Evolutionary conservation across 2,797 vertebrate genomes (phyloP), one percentile per base, ranked within the genome.

Genomic region (Falco berigora): DNA sequence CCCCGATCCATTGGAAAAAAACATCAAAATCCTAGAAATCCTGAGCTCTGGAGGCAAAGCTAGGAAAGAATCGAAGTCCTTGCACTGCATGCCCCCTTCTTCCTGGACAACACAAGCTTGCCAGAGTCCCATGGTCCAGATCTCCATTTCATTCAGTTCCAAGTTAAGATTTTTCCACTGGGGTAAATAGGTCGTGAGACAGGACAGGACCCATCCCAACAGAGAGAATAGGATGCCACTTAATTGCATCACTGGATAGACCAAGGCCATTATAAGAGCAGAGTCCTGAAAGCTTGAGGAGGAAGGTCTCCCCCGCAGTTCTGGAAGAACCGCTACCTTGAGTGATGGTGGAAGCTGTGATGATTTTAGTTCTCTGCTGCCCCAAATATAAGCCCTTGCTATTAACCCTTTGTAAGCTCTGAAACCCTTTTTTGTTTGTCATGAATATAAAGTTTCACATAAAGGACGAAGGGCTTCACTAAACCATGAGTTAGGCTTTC

Each of bases 81-180:
- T 99, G 87, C 99, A 99, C 55, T 99, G 99, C 91, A 98, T 98
- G 44, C 98, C 99, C 7, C 98, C 98, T 98, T 99, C 99, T 90
- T 99, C 99, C 2, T 99, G 99, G 78, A 98, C 98, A 92, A 99
- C 98, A 53, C 99, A 99, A 91, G 98, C 98, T 97, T 99, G 99
- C 98, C 99, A 99, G 86, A 99, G 98, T 76, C 99, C 99, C 94
- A 99, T 98, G 93, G 98, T 99, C 99, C 99, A 99, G 98, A 99
- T 99, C 97, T 99, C 99, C 98, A 99, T 98, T 95, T 99, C 99
- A 18, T 99, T 99, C 92, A 99, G 96, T 28, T 99, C 99, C 66
- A 99, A 98, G 97, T 99, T 99, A 95, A 98, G 98, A 49, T 97
- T 98, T 61, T 98, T 98, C 98, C 98, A 98, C 14, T 99, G 97